Evolutionary conservation across 2,888 invertebrate species (phyloP).

Genomic region (Cerceris rybyensis): DNA sequence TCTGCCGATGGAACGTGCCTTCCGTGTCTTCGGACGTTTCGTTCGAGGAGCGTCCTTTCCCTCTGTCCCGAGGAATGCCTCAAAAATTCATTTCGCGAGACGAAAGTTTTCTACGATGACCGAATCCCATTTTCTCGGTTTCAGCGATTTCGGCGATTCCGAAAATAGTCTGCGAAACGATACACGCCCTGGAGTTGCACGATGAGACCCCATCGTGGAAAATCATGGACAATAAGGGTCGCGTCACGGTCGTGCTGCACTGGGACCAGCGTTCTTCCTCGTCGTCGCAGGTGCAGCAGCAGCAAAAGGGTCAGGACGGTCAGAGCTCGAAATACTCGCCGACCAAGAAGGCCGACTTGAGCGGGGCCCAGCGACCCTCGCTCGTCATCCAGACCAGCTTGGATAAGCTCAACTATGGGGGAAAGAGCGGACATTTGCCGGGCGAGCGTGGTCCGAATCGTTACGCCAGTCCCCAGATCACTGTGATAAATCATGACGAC

Average conservation of each 20-base stretch:
- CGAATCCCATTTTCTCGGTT: constrained; percentile 58
- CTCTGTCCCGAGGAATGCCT: not conserved
- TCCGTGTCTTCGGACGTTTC: not conserved
- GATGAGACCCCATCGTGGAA: constrained; percentile 99
- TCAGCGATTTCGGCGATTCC: constrained; percentile 97
- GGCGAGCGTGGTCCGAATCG: constrained; percentile 79
- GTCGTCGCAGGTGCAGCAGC: constrained; percentile 82
- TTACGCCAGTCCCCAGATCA: constrained; percentile 91
- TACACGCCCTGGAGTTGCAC: constrained; percentile 96
- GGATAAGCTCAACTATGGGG: constrained; percentile 84
- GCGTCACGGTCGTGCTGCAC: constrained; percentile 97
- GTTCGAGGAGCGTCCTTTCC: not conserved
- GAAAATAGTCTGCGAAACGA: constrained; percentile 98
- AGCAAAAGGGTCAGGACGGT: constrained; percentile 83
- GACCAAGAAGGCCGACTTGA: constrained; percentile 83
- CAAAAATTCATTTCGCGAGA: not conserved
- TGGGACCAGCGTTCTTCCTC: constrained; percentile 94
- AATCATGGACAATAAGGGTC: constrained; percentile 99
- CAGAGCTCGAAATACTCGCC: constrained; percentile 83
- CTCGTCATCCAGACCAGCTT: constrained; percentile 90
- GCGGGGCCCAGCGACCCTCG: constrained; percentile 85
- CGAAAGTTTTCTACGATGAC: not conserved
- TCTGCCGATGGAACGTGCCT: not conserved
- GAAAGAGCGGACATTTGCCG: constrained; percentile 82
- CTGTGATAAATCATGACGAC: constrained; percentile 96